These are phyloP conservation scores for Baccha elongata DNA, from an alignment of 2,888 invertebrate genomes.

Conservation along the genomic window DNA sequence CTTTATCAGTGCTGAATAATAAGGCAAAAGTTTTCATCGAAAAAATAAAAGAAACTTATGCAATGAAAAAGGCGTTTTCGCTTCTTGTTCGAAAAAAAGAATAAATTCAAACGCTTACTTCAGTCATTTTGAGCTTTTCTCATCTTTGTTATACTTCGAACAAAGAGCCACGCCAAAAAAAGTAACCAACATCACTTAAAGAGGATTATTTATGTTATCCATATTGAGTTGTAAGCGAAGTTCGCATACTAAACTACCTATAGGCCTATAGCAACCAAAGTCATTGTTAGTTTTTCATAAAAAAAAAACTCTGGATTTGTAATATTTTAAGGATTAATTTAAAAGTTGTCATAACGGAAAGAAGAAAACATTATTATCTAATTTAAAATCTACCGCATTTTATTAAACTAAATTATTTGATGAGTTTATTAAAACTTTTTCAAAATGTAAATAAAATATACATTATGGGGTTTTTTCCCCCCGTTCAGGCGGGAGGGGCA, in stretches of 20 bases:
- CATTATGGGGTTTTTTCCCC: too few relatives aligned
- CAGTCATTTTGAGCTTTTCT: constrained; percentile 9
- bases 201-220: constrained; percentile 14
- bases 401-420: too few relatives aligned
- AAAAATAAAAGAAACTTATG: constrained; percentile 36
- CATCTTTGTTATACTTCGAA: not conserved
- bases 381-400: too few relatives aligned
- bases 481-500: too few relatives aligned
- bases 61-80: constrained; percentile 44
- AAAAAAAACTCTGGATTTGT: too few relatives aligned
- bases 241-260: not conserved
- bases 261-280: too few relatives aligned
- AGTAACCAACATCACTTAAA: constrained; percentile 5
- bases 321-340: too few relatives aligned
- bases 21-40: constrained; percentile 34
- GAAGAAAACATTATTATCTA: too few relatives aligned
- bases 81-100: constrained; percentile 5
- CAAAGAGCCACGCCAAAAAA: not conserved
- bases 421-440: too few relatives aligned
- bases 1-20: constrained; percentile 10
- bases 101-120: not conserved
- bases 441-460: too few relatives aligned
- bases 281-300: too few relatives aligned
- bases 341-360: too few relatives aligned
- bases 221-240: not conserved